Evolutionary conservation across 2,888 invertebrate species (phyloP), one percentile per base, ranked within the genome.

Genomic region (Chloroclystis v-ata): DNA sequence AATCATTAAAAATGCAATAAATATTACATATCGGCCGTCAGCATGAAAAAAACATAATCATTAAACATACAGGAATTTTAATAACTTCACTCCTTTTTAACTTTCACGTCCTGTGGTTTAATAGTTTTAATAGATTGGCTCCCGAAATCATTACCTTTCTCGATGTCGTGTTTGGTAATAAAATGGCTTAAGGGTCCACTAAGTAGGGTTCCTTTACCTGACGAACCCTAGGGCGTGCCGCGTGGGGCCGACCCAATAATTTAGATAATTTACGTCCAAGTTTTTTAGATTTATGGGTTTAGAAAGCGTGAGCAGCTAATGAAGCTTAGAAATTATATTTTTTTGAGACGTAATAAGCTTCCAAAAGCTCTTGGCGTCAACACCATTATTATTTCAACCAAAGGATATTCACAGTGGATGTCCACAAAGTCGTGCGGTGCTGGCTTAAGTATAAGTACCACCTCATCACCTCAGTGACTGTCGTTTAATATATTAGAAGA

Each of bases 231-330:
- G 57, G 51, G 61, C 54, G 63, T 49, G 43, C 11, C 47, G 49
- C 60, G 67, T 62, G 65, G 49, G 67, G 67, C 56, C 57, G 38
- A 50, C 51, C 50, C 51, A 52, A 64, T 58, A 55, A 67, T 65
- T 69, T 67, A 62, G 52, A 59, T 67, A 61, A 67, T 67, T 67
- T 69, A 63, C 62, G 55, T 59, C 53, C 28, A 56, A 54, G 56
- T 54, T 37, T 47, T 47, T 51, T 41, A 60, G 61, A 65, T 67
- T 64, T 67, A 67, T 65, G 60, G 47, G 57, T 46, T 43, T 59
- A 61, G 55, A 59, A 54, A 59, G 56, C 50, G 29, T 40, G 51
- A 43, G 48, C 44, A 49, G 54, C 33, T 57, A 60, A 62, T 55
- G 59, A 58, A 56, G 55, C 49, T 49, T 55, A 57, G 54, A 54